Conservation (phyloP, 2,797 vertebrate species). For the Acrocephalus scirpaceus region DNA sequence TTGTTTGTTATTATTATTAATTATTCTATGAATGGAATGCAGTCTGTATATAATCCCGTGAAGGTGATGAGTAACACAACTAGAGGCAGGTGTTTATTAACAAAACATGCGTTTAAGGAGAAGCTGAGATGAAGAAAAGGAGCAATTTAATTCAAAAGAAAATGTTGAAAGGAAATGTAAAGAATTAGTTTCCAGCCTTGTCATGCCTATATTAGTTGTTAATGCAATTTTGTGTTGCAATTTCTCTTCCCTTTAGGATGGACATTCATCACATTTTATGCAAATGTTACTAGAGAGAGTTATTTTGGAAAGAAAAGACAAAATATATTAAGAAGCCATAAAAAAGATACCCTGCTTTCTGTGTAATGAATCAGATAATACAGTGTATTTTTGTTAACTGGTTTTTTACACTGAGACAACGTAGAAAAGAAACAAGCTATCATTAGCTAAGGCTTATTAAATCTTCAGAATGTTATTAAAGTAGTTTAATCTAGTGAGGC, state of each 20-base stretch:
- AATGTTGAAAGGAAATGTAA: neutral
- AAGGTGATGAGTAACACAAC: neutral
- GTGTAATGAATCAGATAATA: neutral
- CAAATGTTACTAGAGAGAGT: neutral
- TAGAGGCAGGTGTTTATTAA: neutral
- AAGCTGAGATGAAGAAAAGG: neutral
- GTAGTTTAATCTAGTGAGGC: neutral
- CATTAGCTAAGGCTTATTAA: neutral
- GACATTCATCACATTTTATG: neutral
- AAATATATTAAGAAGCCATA: neutral
- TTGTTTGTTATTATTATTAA: neutral
- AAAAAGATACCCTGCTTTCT: neutral
- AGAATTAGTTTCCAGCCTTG: neutral
- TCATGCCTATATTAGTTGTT: neutral
- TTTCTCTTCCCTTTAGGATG: neutral
- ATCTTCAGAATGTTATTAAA: neutral
- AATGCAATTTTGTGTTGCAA: neutral
- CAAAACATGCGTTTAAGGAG: neutral
- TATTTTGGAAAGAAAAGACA: neutral
- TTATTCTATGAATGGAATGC: neutral
- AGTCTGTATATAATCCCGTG: neutral
- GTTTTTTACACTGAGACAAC: neutral
- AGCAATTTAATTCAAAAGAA: neutral
- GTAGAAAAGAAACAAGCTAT: neutral
- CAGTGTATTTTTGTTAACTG: neutral